Conservation (phyloP, 1,140 invertebrate species). For the Drosophila nigromelanica region DNA sequence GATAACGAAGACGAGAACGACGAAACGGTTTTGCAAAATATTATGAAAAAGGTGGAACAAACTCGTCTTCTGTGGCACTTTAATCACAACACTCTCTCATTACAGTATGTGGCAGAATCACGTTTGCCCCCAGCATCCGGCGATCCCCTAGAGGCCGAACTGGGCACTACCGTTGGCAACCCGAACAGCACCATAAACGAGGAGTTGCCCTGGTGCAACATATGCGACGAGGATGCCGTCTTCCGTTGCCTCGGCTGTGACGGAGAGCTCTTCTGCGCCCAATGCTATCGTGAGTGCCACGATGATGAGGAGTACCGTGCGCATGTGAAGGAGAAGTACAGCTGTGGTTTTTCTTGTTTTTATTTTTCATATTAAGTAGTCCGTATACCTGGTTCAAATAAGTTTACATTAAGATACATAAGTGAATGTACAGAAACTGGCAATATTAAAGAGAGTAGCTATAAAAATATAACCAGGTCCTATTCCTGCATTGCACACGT, state of each 20-base stretch:
- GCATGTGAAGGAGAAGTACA: slow-evolving; percentile 69
- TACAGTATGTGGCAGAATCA: slow-evolving; percentile 71
- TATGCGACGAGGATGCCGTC: slow-evolving; percentile 90
- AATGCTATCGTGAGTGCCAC: slow-evolving; percentile 87
- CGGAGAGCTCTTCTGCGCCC: slow-evolving; percentile 88
- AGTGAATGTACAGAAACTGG: slow-evolving; percentile 19
- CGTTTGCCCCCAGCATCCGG: slow-evolving; percentile 52
- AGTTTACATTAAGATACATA: slow-evolving; percentile 8
- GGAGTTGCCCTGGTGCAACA: slow-evolving; percentile 90
- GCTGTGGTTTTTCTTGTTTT: neutral
- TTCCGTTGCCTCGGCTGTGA: slow-evolving; percentile 89
- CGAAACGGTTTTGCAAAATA: slow-evolving; percentile 82
- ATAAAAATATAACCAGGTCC: neutral
- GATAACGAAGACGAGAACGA: slow-evolving; percentile 84
- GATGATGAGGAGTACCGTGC: slow-evolving; percentile 81
- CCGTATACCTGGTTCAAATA: neutral
- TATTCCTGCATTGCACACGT: neutral
- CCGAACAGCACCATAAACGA: slow-evolving; percentile 70
- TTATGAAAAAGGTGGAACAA: slow-evolving; percentile 67
- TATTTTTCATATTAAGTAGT: neutral
- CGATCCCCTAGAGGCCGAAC: slow-evolving; percentile 66
- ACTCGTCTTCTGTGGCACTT: neutral
- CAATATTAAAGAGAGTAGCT: slow-evolving; percentile 14
- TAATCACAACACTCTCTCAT: no score
- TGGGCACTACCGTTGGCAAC: slow-evolving; percentile 19